Evolutionary conservation across 2,797 vertebrate genomes (phyloP).

Genomic region (Telmatherina bonti): DNA sequence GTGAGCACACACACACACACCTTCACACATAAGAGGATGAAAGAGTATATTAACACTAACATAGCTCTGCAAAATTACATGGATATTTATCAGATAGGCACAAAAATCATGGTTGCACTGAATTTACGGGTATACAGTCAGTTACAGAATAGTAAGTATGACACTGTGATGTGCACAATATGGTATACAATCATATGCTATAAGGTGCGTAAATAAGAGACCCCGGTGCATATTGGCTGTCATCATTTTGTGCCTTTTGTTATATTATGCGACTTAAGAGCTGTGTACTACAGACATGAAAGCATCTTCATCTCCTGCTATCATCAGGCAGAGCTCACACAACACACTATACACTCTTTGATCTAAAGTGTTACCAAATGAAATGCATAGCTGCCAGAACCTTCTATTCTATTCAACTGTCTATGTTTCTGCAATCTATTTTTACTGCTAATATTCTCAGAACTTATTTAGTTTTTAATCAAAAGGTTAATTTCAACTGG

Average conservation of each 20-base stretch:
- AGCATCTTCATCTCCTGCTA: constrained; percentile 70
- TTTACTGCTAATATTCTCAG: constrained; percentile 12
- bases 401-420: constrained; percentile 29
- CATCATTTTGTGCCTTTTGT: constrained; percentile 71
- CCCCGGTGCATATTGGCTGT: constrained; percentile 48
- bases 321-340: constrained; percentile 63
- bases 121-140: constrained; percentile 22
- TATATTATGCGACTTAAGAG: constrained; percentile 73
- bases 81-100: constrained; percentile 16
- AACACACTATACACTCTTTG: constrained; percentile 63
- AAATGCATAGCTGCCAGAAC: constrained; percentile 40
- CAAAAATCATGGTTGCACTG: constrained; percentile 21
- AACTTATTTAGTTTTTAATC: constrained; percentile 32
- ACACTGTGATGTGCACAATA: constrained; percentile 8
- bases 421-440: constrained; percentile 29
- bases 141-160: constrained; percentile 8
- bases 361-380: constrained; percentile 63
- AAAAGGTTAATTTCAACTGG: constrained; percentile 44
- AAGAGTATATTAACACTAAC: constrained; percentile 23
- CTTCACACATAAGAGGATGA: constrained; percentile 2
- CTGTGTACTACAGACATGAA: constrained; percentile 72
- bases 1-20: neutral
- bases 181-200: constrained; percentile 20
- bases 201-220: constrained; percentile 31
- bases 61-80: constrained; percentile 37